Percentiles rank a stretch among this genome's conserved stretches.
Conservation (phyloP, 2,888 invertebrate species). For the Sinhomidia bicolor region DNA sequence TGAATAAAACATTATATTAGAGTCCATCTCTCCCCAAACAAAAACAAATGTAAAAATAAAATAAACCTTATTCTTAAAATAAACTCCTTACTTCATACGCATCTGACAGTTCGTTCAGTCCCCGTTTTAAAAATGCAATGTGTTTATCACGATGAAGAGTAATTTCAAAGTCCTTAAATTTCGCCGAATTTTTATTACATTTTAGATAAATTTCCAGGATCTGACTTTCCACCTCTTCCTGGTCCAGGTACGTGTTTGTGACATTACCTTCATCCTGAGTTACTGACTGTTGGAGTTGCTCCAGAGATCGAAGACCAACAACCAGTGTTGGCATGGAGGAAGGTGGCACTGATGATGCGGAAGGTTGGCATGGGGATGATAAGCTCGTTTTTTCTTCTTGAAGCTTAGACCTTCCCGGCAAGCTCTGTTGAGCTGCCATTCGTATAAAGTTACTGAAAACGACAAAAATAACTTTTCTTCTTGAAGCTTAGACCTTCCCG, state of each 20-base stretch:
- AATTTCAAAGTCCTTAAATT: slow-evolving; percentile 83
- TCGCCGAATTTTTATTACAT: slow-evolving; percentile 83
- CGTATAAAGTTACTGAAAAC: slow-evolving; percentile 34
- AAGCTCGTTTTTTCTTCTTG: slow-evolving; percentile 9
- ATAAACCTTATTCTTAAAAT: neutral
- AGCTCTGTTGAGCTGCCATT: slow-evolving; percentile 67
- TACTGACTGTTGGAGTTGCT: slow-evolving; percentile 51
- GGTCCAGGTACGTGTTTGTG: slow-evolving; percentile 59
- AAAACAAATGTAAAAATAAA: neutral
- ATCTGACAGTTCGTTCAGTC: slow-evolving; percentile 86
- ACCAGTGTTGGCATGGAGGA: neutral
- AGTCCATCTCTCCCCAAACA: neutral
- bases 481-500: slow-evolving; percentile 1
- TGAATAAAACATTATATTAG: neutral
- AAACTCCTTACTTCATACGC: slow-evolving; percentile 85
- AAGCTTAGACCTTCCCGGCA: slow-evolving; percentile 28
- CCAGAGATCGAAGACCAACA: slow-evolving; percentile 52
- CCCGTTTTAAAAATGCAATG: slow-evolving; percentile 86
- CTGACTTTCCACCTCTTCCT: slow-evolving; percentile 85
- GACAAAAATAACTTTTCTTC: neutral
- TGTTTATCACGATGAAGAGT: slow-evolving; percentile 86
- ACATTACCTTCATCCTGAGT: slow-evolving; percentile 54
- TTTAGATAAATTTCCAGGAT: slow-evolving; percentile 84
- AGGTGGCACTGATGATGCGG: neutral
- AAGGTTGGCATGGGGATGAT: neutral